phyloP scores from a whole-genome alignment of 53 echinoderm and acorn worm genomes.

The Patiria pectinifera region DNA sequence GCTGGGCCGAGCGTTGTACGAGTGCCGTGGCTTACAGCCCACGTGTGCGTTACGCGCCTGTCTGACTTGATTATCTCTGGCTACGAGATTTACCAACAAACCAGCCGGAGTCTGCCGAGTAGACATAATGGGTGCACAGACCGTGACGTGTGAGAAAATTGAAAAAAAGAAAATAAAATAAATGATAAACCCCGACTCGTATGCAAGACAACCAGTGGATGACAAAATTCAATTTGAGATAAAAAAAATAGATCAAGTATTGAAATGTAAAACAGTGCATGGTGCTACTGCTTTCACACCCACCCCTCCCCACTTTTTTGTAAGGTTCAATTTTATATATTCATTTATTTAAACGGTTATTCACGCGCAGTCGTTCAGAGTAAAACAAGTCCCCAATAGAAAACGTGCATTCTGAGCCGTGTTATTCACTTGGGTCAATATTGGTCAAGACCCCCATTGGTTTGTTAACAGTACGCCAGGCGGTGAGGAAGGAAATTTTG shows the following conservation, averaged over 20 bases:
- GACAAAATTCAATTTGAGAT: neutral
- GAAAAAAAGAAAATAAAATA: neutral
- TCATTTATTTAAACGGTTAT: neutral
- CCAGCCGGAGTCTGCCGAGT: slow-evolving; percentile 27
- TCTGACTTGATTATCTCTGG: slow-evolving; percentile 48
- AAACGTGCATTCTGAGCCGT: no score
- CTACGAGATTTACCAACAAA: slow-evolving; percentile 43
- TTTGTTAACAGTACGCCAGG: no score
- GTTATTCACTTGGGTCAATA: no score
- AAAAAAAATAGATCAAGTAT: neutral
- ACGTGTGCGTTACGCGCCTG: slow-evolving; percentile 22
- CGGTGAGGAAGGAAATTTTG: no score
- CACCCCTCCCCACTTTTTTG: no score
- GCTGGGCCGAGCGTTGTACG: neutral
- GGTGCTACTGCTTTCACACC: no score
- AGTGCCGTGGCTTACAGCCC: neutral
- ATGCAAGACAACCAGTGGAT: neutral
- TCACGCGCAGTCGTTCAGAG: neutral
- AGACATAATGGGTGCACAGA: slow-evolving; percentile 26
- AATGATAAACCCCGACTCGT: neutral
- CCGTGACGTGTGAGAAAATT: slow-evolving; percentile 37
- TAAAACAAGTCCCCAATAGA: no score
- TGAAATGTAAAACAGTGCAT: no score
- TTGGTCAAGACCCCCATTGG: no score
- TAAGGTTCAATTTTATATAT: no score